Evolutionary conservation across 2,888 invertebrate genomes (phyloP).

Genomic region (Eupithecia inturbata): DNA sequence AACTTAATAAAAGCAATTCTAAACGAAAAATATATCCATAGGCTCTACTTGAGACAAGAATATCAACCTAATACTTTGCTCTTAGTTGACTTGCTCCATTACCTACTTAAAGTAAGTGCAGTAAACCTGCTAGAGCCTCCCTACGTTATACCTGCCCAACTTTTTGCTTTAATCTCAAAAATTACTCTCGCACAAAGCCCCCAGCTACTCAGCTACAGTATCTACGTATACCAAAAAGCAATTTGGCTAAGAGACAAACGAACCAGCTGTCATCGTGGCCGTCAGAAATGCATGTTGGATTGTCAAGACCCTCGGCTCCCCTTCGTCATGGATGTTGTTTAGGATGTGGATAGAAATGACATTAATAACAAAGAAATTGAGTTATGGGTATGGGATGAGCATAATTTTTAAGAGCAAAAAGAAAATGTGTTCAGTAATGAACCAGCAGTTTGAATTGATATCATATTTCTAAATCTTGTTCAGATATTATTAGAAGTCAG

Average conservation of each 20-base stretch:
- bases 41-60: neutral
- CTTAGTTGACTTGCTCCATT: neutral
- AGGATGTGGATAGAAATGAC: conserved; percentile 28
- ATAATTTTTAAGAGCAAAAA: neutral
- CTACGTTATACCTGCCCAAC: conserved; percentile 20
- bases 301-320: conserved; percentile 48
- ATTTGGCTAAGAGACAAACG: conserved; percentile 67
- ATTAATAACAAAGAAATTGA: conserved; percentile 20
- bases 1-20: neutral
- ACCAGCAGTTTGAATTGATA: neutral
- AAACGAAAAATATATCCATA: neutral
- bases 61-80: neutral
- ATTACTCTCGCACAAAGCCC: conserved; percentile 34
- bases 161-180: conserved; percentile 39
- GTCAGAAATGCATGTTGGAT: conserved; percentile 55
- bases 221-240: conserved; percentile 51
- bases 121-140: conserved; percentile 1
- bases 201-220: conserved; percentile 30
- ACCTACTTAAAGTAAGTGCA: neutral
- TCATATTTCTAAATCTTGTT: neutral
- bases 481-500: neutral
- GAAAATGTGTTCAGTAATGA: neutral
- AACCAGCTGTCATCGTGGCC: conserved; percentile 45
- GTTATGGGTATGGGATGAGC: conserved; percentile 12
- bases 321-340: conserved; percentile 39